Percentiles rank a stretch among this genome's conserved stretches.
These are phyloP conservation scores for Heliconius congener DNA, from an alignment of 1,140 invertebrate genomes.

Conservation along the genomic window DNA sequence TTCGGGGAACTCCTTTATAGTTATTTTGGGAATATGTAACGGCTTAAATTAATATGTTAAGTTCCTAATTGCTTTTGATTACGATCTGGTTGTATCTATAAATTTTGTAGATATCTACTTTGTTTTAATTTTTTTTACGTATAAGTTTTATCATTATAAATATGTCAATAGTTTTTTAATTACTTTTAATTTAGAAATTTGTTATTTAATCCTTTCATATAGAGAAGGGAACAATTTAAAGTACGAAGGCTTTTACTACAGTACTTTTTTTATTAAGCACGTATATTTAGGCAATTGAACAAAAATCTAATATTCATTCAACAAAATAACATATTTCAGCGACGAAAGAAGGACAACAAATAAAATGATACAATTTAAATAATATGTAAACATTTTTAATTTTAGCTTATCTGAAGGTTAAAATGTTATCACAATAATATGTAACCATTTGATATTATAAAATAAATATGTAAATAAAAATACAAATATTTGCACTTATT, in stretches of 20 bases:
- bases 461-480: too few relatives aligned
- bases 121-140: too few relatives aligned
- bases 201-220: too few relatives aligned
- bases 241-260: too few relatives aligned
- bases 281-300: too few relatives aligned
- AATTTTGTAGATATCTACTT: too few relatives aligned
- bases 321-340: not conserved
- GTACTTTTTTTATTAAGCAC: too few relatives aligned
- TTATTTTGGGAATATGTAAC: not conserved
- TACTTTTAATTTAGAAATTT: too few relatives aligned
- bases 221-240: too few relatives aligned
- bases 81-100: not conserved
- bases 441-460: not conserved
- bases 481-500: not conserved
- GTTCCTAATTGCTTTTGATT: conserved; percentile 11
- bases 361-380: not conserved
- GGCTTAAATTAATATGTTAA: conserved; percentile 9
- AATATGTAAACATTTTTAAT: not conserved
- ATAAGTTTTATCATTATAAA: too few relatives aligned
- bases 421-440: not conserved
- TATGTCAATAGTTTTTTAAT: too few relatives aligned
- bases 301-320: too few relatives aligned
- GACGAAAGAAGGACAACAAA: not conserved
- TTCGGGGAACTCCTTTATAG: not conserved
- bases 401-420: conserved; percentile 5